Conservation (phyloP, 2,797 vertebrate genomes). For the Lutjanus argentimaculatus region DNA sequence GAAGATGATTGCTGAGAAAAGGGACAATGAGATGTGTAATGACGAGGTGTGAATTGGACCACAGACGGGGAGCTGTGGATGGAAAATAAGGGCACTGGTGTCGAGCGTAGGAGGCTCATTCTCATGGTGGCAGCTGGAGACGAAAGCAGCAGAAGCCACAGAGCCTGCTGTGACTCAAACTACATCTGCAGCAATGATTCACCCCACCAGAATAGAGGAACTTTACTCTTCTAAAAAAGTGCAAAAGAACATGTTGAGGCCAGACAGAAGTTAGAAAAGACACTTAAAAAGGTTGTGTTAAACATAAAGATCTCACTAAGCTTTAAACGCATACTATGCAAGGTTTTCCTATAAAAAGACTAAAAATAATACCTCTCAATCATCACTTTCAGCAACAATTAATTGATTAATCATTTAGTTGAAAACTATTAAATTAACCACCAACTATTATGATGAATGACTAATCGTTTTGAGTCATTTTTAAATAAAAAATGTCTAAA, state of each 20-base stretch:
- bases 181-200: slow-evolving; percentile 73
- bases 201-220: slow-evolving; percentile 65
- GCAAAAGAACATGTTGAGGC: slow-evolving; percentile 7
- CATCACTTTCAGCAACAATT: too few species aligned
- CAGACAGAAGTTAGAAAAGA: not conserved
- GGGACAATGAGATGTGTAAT: slow-evolving; percentile 40
- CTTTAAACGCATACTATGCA: too few species aligned
- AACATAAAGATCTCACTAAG: not conserved
- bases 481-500: too few species aligned
- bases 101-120: slow-evolving; percentile 65
- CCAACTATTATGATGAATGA: too few species aligned
- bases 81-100: slow-evolving; percentile 70
- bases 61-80: slow-evolving; percentile 50
- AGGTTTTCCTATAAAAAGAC: too few species aligned
- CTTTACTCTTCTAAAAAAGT: slow-evolving; percentile 36
- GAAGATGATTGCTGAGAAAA: slow-evolving; percentile 27
- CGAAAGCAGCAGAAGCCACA: slow-evolving; percentile 49
- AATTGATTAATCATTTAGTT: too few species aligned
- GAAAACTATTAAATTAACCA: too few species aligned
- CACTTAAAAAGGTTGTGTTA: slow-evolving; percentile 15
- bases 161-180: slow-evolving; percentile 67
- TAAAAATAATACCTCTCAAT: too few species aligned
- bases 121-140: slow-evolving; percentile 53
- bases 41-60: slow-evolving; percentile 50
- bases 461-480: too few species aligned